These are phyloP conservation scores for Drosophila meridiana DNA, from an alignment of 2,888 invertebrate species.

Conservation along the genomic window DNA sequence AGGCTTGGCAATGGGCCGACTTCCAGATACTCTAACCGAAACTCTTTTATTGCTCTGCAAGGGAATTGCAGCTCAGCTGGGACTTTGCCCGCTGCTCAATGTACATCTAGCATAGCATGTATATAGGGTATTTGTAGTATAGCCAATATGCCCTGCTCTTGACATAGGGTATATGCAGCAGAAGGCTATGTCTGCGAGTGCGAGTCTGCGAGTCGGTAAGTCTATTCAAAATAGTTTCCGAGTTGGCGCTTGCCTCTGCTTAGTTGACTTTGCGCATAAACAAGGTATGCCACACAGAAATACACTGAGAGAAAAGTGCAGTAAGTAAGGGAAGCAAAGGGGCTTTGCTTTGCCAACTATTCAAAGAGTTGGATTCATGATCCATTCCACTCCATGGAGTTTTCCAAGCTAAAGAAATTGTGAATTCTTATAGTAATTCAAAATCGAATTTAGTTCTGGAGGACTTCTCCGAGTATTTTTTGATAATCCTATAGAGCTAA, in stretches of 20 bases:
- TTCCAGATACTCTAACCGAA: neutral
- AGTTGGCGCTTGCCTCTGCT: slow-evolving; percentile 9
- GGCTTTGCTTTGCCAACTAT: neutral
- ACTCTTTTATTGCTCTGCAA: neutral
- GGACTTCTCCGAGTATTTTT: too few relatives aligned
- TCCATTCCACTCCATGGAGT: too few relatives aligned
- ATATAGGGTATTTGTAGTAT: neutral
- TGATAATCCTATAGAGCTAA: neutral
- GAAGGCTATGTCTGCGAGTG: slow-evolving; percentile 27
- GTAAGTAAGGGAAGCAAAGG: neutral
- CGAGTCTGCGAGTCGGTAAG: slow-evolving; percentile 7
- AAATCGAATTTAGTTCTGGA: too few relatives aligned
- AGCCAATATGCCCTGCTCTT: slow-evolving; percentile 19
- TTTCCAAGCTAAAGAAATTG: too few relatives aligned
- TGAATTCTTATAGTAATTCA: too few relatives aligned
- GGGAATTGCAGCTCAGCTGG: neutral
- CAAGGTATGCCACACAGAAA: slow-evolving; percentile 2
- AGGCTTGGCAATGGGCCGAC: neutral
- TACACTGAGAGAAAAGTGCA: slow-evolving; percentile 2
- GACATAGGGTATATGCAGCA: slow-evolving; percentile 1
- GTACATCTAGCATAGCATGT: neutral
- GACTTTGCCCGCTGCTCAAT: too few relatives aligned
- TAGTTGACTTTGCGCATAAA: neutral
- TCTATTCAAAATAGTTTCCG: slow-evolving; percentile 40
- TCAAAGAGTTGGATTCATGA: neutral